Evolutionary conservation across 1,140 invertebrate genomes (phyloP).

Genomic region (Cherax quadricarinatus): DNA sequence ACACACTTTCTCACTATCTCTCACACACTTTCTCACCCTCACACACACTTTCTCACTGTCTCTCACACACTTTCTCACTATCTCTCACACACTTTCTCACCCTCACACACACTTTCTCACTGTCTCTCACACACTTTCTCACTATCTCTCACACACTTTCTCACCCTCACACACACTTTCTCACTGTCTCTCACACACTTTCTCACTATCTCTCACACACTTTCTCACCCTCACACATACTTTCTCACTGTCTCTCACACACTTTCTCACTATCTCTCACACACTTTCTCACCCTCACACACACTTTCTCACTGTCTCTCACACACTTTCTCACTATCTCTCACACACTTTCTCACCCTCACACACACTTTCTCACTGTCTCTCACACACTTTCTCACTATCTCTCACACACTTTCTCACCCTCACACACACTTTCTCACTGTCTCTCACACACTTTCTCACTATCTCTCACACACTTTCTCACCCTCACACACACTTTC

Average conservation of each 20-base stretch:
- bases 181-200: neutral
- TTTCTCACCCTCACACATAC: neutral
- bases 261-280: too few relatives aligned
- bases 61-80: neutral
- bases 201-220: neutral
- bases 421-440: too few relatives aligned
- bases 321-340: neutral
- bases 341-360: neutral
- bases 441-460: neutral
- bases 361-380: neutral
- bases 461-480: neutral
- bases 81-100: conserved; percentile 11
- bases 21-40: neutral
- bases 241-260: neutral
- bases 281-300: neutral
- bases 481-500: neutral
- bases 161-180: neutral
- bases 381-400: too few relatives aligned
- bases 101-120: neutral
- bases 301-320: neutral
- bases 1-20: too few relatives aligned
- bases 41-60: too few relatives aligned
- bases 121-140: neutral
- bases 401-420: neutral
- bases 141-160: neutral